Evolutionary conservation across 2,888 invertebrate species (phyloP).

Genomic region (Lacanobia oleracea): DNA sequence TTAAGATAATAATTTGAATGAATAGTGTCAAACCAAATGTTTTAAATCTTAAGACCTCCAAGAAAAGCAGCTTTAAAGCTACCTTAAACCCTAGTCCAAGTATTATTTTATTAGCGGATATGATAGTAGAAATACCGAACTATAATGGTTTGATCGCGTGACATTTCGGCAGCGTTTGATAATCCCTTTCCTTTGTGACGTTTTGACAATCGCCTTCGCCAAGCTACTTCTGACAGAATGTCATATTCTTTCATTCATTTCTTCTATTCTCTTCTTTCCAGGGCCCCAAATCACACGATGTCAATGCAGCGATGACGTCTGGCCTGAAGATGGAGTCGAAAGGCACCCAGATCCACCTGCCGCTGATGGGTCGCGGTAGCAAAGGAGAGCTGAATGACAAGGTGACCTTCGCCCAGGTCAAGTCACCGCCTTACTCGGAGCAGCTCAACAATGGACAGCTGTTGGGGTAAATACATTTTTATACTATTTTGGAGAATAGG

Average conservation of each 20-base stretch:
- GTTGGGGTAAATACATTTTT: slow-evolving; percentile 86
- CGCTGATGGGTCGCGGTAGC: slow-evolving; percentile 85
- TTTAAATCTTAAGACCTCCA: not conserved
- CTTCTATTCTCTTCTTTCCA: slow-evolving; percentile 64
- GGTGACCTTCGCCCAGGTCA: slow-evolving; percentile 85
- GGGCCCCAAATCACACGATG: slow-evolving; percentile 82
- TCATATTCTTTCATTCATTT: not conserved
- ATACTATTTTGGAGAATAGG: not conserved
- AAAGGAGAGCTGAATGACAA: slow-evolving; percentile 86
- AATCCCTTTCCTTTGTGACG: too few species aligned
- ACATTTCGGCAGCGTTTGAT: too few species aligned
- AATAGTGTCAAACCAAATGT: not conserved
- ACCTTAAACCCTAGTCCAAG: too few species aligned
- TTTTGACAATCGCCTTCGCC: too few species aligned
- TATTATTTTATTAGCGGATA: too few species aligned
- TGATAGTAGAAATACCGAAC: too few species aligned
- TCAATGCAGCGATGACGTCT: slow-evolving; percentile 85
- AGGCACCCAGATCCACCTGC: slow-evolving; percentile 90
- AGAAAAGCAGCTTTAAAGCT: too few species aligned
- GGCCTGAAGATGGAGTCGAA: slow-evolving; percentile 88
- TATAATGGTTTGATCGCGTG: too few species aligned
- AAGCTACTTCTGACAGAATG: not conserved
- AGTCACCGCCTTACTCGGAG: slow-evolving; percentile 86
- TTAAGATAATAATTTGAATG: not conserved
- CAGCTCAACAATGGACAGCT: slow-evolving; percentile 92